Conservation (phyloP, 2,888 invertebrate genomes). For the Atrina japonica region DNA sequence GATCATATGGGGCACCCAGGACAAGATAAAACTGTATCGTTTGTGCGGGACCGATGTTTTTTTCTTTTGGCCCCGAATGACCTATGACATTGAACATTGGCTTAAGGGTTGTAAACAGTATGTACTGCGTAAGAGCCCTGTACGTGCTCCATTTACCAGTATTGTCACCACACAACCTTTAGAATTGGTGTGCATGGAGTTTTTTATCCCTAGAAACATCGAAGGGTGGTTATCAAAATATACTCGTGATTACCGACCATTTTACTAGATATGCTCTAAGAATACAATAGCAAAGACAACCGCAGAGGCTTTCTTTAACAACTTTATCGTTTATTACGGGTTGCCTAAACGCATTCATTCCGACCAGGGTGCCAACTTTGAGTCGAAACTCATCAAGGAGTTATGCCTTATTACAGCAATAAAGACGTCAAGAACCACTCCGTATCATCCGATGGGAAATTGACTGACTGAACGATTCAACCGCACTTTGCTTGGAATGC, state of each 20-base stretch:
- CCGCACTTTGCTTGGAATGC: no score
- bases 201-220: slow-evolving; percentile 11
- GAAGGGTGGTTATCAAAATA: slow-evolving; percentile 16
- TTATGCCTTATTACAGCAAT: slow-evolving; percentile 14
- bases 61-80: slow-evolving; percentile 8
- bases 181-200: slow-evolving; percentile 15
- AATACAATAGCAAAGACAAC: slow-evolving; percentile 18
- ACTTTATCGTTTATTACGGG: slow-evolving; percentile 21
- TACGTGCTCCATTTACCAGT: slow-evolving; percentile 5
- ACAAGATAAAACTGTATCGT: slow-evolving; percentile 13
- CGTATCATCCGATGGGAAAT: slow-evolving; percentile 29
- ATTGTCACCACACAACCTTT: slow-evolving; percentile 25
- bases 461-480: slow-evolving; percentile 14
- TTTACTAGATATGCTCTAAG: slow-evolving; percentile 23
- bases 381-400: slow-evolving; percentile 24
- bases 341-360: slow-evolving; percentile 24
- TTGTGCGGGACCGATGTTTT: slow-evolving; percentile 11
- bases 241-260: slow-evolving; percentile 18
- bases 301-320: slow-evolving; percentile 9
- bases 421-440: slow-evolving; percentile 14
- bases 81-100: slow-evolving; percentile 15
- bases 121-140: slow-evolving; percentile 8
- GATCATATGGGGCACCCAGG: slow-evolving; percentile 17
- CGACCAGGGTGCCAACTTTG: slow-evolving; percentile 32
- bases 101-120: slow-evolving; percentile 12